Evolutionary conservation across 1,140 invertebrate species (phyloP).

Genomic region (Nasonia vitripennis): DNA sequence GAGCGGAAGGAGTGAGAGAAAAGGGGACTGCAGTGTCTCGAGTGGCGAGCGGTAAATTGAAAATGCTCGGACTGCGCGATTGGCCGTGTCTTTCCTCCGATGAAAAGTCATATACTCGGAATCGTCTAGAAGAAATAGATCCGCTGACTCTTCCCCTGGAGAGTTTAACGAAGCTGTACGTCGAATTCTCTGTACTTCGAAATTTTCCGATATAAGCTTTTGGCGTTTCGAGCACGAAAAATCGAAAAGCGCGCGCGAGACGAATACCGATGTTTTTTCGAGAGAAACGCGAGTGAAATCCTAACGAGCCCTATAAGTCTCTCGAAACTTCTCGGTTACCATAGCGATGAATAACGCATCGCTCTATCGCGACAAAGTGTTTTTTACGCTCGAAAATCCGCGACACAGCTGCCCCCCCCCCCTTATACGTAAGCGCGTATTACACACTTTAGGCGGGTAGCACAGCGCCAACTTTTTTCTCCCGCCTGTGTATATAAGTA

Average conservation of each 20-base stretch:
- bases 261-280: too few relatives aligned
- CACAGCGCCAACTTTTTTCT: background rate
- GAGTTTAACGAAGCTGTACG: background rate
- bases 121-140: constrained; percentile 10
- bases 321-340: too few relatives aligned
- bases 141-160: background rate
- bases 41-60: constrained; percentile 29
- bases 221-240: too few relatives aligned
- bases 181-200: too few relatives aligned
- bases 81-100: background rate
- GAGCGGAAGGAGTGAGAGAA: background rate
- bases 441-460: background rate
- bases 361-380: background rate
- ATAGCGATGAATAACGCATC: too few relatives aligned
- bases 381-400: background rate
- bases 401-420: background rate
- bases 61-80: constrained; percentile 16
- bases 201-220: too few relatives aligned
- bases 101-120: constrained; percentile 29
- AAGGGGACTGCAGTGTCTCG: background rate
- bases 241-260: too few relatives aligned
- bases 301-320: too few relatives aligned
- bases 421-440: background rate
- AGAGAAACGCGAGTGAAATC: too few relatives aligned
- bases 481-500: background rate